Base-by-base conservation (phyloP, 2,797 vertebrate genomes). In the Danio tinwini region DNA sequence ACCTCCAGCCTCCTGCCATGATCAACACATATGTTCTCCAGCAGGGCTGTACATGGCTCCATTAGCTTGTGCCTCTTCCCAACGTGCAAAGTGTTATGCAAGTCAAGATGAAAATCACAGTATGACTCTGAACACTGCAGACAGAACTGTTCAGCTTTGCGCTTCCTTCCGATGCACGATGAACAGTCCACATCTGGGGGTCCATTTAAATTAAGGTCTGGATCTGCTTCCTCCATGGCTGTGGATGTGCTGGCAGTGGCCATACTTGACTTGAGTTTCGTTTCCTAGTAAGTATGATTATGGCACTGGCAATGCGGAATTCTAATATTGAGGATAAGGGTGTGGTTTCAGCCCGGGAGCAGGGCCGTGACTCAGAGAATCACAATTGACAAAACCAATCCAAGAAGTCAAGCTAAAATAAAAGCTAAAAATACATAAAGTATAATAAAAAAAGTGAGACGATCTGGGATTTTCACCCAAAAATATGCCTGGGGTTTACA, bases 1-100 rank as follows among this genome's bases (percentile, higher is more conserved):
- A 95, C 90, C 88, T 95, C 93, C 93, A 95, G 92, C 19, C 93
- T 94, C 90, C 93, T 95, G 74, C 93, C 92, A 0, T 96, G 95
- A 82, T 93, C 84, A 10, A 55, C 63, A 49, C 84, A 83, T 67
- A 73, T 42, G 13, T 61, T 59, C 44, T 76, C 76, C 11, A 53
- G 37, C 29, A 69, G 29, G 0, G 6, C 6, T 45, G 7, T 52
- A 5, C 13, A 81, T 6, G 65, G 47, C 68, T 7, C 44, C 44
- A 83, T 67, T 56, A 83, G 62, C 37, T 61, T 80, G 76, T 82
- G 82, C 14, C 79, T 80, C 67, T 85, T 85, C 19, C 56, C 40
- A 0, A 6, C 62, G 0, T 82, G 73, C 52, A 85, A 42, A 29
- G 39, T 47, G 68, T 80, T 76, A 56, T 83, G 82, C 8, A 77